Evolutionary conservation across 2,113 vertebrate genomes (phyloP).

Genomic region (Rutilus rutilus): DNA sequence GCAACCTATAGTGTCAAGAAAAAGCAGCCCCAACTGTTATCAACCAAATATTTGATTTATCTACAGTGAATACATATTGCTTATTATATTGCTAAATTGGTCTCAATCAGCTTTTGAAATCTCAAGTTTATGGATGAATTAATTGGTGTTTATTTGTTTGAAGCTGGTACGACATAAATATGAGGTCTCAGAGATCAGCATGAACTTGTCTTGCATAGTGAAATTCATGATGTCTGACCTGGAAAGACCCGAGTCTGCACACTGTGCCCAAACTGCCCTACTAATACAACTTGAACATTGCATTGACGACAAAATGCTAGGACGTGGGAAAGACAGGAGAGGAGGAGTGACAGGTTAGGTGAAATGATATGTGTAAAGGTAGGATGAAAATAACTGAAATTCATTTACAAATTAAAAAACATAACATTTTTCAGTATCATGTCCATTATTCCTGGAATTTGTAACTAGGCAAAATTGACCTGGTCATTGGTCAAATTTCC

Average conservation of each 20-base stretch:
- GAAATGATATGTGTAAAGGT: background rate
- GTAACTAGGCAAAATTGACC: background rate
- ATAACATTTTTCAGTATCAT: background rate
- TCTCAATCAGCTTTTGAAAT: background rate
- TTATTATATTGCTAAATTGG: background rate
- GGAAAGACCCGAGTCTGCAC: slow-evolving; percentile 36
- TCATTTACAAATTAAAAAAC: background rate
- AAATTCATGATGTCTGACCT: slow-evolving; percentile 38
- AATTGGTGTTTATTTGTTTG: background rate
- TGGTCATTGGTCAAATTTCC: background rate
- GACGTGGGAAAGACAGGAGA: background rate
- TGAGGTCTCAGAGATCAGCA: slow-evolving; percentile 3
- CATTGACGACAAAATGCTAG: slow-evolving; percentile 28
- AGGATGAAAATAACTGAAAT: background rate
- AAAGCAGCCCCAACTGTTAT: background rate
- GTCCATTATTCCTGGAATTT: background rate
- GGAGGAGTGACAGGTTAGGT: too few relatives aligned
- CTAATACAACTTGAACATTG: slow-evolving; percentile 23
- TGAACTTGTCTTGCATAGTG: slow-evolving; percentile 19
- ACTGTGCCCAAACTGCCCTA: slow-evolving; percentile 36
- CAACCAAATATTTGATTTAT: background rate
- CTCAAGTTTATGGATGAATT: background rate
- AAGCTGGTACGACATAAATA: slow-evolving; percentile 11
- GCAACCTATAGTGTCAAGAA: background rate
- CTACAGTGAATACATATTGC: background rate